phyloP scores from a whole-genome alignment of 37 sponge, comb jelly and placozoan species.

The Spongilla lacustris region DNA sequence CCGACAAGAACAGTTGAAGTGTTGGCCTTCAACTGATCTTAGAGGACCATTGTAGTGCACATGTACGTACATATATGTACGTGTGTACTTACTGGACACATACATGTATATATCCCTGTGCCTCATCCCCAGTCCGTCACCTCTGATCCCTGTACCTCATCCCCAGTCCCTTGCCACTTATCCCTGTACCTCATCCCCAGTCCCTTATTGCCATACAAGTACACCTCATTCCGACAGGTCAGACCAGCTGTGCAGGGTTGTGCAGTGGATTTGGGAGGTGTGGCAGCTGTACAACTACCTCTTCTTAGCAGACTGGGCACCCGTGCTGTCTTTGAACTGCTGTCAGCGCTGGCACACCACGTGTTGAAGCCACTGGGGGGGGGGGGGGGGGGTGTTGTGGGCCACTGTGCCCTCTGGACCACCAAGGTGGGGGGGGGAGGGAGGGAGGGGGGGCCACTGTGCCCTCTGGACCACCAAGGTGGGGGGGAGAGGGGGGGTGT shows the following conservation, averaged over 20 bases:
- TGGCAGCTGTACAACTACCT: constrained; percentile 79
- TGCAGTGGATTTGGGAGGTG: constrained; percentile 77
- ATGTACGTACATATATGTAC: no score
- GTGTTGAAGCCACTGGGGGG: constrained; percentile 16
- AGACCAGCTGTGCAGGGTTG: constrained; percentile 26
- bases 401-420: background rate
- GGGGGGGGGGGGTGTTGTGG: no score
- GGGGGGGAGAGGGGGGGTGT: no score
- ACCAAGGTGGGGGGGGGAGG: no score
- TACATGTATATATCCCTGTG: no score
- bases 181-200: background rate
- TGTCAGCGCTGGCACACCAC: background rate
- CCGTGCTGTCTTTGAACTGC: background rate
- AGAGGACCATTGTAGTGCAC: no score
- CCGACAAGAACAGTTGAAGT: no score
- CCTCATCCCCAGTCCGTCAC: constrained; percentile 26
- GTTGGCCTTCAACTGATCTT: no score
- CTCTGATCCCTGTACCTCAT: constrained; percentile 26
- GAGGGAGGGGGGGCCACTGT: no score
- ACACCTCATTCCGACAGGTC: constrained; percentile 5
- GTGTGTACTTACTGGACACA: no score
- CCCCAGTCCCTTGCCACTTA: constrained; percentile 22
- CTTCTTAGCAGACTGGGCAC: constrained; percentile 6
- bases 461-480: no score
- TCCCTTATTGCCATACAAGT: background rate